These are phyloP conservation scores for Physella acuta DNA, from an alignment of 1,140 invertebrate genomes.

Conservation along the genomic window DNA sequence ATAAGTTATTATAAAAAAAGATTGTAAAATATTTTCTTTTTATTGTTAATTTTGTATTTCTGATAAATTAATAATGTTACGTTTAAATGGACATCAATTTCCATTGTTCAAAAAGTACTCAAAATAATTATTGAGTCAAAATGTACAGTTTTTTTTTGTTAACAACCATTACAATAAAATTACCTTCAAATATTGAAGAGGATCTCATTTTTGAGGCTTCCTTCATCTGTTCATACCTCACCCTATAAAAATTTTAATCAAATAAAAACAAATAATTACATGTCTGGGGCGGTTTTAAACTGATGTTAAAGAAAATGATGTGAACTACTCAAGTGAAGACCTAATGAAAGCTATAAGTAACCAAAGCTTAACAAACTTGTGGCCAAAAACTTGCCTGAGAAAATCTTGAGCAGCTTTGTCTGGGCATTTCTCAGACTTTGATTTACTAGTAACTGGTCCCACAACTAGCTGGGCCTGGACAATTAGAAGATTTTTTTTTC, in stretches of 20 bases:
- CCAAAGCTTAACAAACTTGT: not conserved
- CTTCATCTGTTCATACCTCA: constrained; percentile 6
- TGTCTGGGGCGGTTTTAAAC: not conserved
- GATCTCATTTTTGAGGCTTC: constrained; percentile 19
- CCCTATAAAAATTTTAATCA: constrained; percentile 1
- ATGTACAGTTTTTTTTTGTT: too few species aligned
- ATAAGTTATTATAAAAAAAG: too few species aligned
- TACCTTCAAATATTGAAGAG: not conserved
- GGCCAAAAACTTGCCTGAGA: not conserved
- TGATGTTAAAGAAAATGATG: not conserved
- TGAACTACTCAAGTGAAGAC: not conserved
- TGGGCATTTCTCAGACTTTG: not conserved
- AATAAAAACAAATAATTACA: not conserved
- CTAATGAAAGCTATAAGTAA: not conserved
- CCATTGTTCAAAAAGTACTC: too few species aligned
- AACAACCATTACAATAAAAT: too few species aligned
- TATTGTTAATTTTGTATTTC: too few species aligned
- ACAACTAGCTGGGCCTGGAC: not conserved
- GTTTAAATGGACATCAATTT: too few species aligned
- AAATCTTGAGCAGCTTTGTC: not conserved
- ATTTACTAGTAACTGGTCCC: not conserved
- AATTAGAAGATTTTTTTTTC: too few species aligned
- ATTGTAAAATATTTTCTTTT: too few species aligned
- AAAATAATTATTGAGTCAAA: too few species aligned
- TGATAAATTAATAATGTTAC: too few species aligned